phyloP scores from a whole-genome alignment of 1,140 invertebrate species.

The Drosophila triauraria region DNA sequence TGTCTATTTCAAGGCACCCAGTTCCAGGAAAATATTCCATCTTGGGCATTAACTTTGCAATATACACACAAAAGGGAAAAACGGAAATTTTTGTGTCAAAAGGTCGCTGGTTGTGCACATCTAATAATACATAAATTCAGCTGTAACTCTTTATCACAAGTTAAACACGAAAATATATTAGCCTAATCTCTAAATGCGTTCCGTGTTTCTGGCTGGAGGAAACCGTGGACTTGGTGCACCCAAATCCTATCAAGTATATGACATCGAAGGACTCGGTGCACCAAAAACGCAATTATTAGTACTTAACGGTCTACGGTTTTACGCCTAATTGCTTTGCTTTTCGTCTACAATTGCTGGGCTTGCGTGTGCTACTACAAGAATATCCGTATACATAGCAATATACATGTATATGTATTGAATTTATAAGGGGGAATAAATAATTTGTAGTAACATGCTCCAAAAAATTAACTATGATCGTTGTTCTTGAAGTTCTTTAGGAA shows the following conservation, averaged over 20 bases:
- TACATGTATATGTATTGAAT: slow-evolving; percentile 46
- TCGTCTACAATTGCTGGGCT: slow-evolving; percentile 42
- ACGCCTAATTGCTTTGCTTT: slow-evolving; percentile 35
- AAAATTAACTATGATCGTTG: slow-evolving; percentile 50
- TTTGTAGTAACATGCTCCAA: slow-evolving; percentile 63
- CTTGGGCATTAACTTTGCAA: background rate
- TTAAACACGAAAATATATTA: slow-evolving; percentile 43
- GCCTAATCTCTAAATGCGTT: slow-evolving; percentile 34
- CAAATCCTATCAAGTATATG: slow-evolving; percentile 13
- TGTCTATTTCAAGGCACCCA: slow-evolving; percentile 12
- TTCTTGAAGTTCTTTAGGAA: slow-evolving; percentile 26
- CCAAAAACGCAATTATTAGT: slow-evolving; percentile 36
- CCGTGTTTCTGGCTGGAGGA: background rate
- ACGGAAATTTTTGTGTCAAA: background rate
- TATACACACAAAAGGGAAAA: background rate
- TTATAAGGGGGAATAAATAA: slow-evolving; percentile 68
- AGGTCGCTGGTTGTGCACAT: slow-evolving; percentile 14
- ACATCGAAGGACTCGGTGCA: slow-evolving; percentile 21
- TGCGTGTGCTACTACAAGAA: slow-evolving; percentile 51
- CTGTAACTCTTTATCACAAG: slow-evolving; percentile 53
- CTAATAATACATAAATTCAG: slow-evolving; percentile 52
- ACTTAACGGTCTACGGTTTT: slow-evolving; percentile 25
- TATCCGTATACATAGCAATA: slow-evolving; percentile 51
- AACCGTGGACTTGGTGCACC: slow-evolving; percentile 4
- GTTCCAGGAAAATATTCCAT: background rate